Evolutionary conservation across 2,888 invertebrate species (phyloP).

Genomic region (Sphecodes monilicornis): DNA sequence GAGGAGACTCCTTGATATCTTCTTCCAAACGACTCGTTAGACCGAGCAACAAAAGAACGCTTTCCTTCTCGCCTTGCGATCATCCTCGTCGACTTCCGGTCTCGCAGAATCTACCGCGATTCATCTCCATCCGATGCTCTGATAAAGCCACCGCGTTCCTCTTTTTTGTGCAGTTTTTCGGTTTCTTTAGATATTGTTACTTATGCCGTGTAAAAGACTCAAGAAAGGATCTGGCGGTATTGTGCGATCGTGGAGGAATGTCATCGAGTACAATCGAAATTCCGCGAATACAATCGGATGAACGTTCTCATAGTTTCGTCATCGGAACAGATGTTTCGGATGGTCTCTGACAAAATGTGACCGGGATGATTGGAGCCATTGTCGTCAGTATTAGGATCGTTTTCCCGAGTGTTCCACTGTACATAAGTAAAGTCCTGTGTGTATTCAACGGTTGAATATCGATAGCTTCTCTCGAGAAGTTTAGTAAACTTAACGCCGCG

Average conservation of each 20-base stretch:
- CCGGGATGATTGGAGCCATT: slow-evolving; percentile 31
- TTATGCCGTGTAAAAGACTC: slow-evolving; percentile 58
- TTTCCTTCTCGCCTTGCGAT: slow-evolving; percentile 18
- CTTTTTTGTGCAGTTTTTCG: slow-evolving; percentile 44
- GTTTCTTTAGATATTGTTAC: slow-evolving; percentile 32
- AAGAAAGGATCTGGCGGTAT: slow-evolving; percentile 51
- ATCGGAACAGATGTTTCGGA: neutral
- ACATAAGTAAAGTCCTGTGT: slow-evolving; percentile 33
- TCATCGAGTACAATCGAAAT: slow-evolving; percentile 30
- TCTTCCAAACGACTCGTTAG: slow-evolving; percentile 55
- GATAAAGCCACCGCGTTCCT: slow-evolving; percentile 41
- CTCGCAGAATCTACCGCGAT: slow-evolving; percentile 11
- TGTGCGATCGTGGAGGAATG: slow-evolving; percentile 59
- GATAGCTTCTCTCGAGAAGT: slow-evolving; percentile 15
- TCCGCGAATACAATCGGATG: slow-evolving; percentile 1
- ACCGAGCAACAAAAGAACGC: slow-evolving; percentile 54
- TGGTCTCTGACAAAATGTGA: neutral
- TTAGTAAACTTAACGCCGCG: slow-evolving; percentile 15
- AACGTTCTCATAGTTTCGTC: slow-evolving; percentile 3
- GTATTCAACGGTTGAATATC: slow-evolving; percentile 21
- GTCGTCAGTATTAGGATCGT: slow-evolving; percentile 20
- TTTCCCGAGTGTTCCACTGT: slow-evolving; percentile 40
- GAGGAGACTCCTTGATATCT: slow-evolving; percentile 39
- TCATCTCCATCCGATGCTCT: slow-evolving; percentile 19
- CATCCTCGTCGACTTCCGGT: slow-evolving; percentile 18